Evolutionary conservation across 1,140 invertebrate genomes (phyloP), one percentile per base, ranked within the genome.

Genomic region (Leptestheria dahalacensis): DNA sequence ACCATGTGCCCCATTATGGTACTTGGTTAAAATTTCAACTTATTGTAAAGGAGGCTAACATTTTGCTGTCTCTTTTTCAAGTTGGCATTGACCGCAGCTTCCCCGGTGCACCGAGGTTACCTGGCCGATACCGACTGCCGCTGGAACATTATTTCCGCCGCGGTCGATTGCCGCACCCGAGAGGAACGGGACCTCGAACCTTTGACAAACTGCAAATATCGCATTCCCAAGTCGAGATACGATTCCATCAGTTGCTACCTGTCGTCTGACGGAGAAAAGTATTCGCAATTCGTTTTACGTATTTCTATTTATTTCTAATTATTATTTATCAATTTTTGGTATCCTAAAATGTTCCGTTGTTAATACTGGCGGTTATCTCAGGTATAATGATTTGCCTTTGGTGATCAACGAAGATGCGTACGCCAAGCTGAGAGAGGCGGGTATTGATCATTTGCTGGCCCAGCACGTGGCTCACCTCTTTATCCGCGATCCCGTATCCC

Each of bases 231-330:
- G 73, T 97, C 94, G 6, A 78, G 97, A 41, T 99, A 98, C 71
- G 95, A 96, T 72, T 96, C 94, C 1, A 96, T 98, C 50, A 93
- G 97, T 73, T 94, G 88, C 1, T 99, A 99, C 71, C 76, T 99
- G 11, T 97, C 92, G 46, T 80, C 83, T 20, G 81, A 85, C 64
- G 86, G 90, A 49, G 85, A 84, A 66, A 82, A 82, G 73, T 80
- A 64, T 73, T 72, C 66, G n/a, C 28, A 15, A 41, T 24, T 4
- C n/a, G n/a, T n/a, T 54, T 2, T 11, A 29, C 26, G 15, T n/a
- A 3, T 28, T 28, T 53, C 47, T 55, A 15, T 2, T 10, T 33
- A 53, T 23, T 12, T 0, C 1, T 64, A 25, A 60, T 60, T 62
- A 25, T 57, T 18, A 2, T 18, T 52, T 29, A 15, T 47, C 25